Evolutionary conservation across 2,888 invertebrate species (phyloP).

Genomic region (Dryadula phaetusa): DNA sequence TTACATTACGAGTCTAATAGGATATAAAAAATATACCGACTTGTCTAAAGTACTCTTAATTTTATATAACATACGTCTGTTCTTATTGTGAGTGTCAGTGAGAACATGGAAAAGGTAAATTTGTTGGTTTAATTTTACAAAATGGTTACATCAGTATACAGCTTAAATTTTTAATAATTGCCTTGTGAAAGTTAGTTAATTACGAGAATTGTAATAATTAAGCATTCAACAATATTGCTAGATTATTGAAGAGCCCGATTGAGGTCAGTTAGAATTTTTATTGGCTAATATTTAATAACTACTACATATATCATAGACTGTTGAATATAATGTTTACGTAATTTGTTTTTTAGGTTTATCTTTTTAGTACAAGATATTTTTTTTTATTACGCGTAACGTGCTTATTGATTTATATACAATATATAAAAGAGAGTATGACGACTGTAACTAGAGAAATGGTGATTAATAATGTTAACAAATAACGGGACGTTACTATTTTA

Average conservation of each 20-base stretch:
- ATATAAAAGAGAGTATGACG: no score
- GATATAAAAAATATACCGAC: neutral
- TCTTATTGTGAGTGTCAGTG: neutral
- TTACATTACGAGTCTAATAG: no score
- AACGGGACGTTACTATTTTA: no score
- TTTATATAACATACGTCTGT: neutral
- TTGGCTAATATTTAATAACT: conserved; percentile 31
- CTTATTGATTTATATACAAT: neutral
- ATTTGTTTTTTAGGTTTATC: conserved; percentile 1
- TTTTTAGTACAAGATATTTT: neutral
- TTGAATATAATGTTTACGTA: neutral
- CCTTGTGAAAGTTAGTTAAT: conserved; percentile 11
- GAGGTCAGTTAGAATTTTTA: conserved; percentile 30
- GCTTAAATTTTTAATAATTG: conserved; percentile 10
- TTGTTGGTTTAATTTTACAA: conserved; percentile 1
- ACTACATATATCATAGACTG: conserved; percentile 4
- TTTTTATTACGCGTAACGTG: neutral
- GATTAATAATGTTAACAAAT: no score
- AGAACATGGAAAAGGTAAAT: neutral
- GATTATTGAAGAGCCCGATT: conserved; percentile 17
- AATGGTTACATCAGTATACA: conserved; percentile 6
- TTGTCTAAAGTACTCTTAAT: neutral
- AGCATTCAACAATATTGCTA: conserved; percentile 17
- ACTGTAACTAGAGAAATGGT: no score
- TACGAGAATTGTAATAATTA: conserved; percentile 28